Conservation (phyloP, 92 coral and sea anemone species). For the Palythoa grandis region DNA sequence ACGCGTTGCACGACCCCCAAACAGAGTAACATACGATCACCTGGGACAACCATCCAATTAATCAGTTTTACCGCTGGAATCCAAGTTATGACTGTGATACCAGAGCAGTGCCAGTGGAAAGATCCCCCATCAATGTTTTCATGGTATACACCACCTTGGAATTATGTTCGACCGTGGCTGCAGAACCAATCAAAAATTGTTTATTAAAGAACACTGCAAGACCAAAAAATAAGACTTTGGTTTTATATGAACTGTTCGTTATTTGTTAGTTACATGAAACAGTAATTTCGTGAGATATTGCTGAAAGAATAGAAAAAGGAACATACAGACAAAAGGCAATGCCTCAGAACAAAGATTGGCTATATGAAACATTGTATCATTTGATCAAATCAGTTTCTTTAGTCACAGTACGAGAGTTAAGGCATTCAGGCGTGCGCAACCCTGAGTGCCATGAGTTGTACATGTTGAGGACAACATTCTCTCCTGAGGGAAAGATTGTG, state of each 20-base stretch:
- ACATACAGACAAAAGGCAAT: background rate
- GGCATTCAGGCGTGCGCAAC: background rate
- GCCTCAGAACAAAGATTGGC: background rate
- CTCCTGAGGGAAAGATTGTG: background rate
- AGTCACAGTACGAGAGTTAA: background rate
- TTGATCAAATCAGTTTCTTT: background rate
- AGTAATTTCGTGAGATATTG: background rate
- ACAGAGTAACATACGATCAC: conserved; percentile 45
- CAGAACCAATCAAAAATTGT: background rate
- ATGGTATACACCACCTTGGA: conserved; percentile 14
- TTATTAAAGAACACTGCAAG: background rate
- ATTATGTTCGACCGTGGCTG: background rate
- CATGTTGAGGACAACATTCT: background rate
- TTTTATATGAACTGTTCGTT: background rate
- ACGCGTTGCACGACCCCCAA: conserved; percentile 40
- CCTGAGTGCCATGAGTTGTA: background rate
- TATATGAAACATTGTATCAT: too few relatives aligned
- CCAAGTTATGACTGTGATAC: conserved; percentile 14
- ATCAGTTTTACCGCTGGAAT: conserved; percentile 48
- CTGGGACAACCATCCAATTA: conserved; percentile 50
- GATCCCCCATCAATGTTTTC: background rate
- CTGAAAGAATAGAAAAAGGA: background rate
- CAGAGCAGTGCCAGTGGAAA: conserved; percentile 24
- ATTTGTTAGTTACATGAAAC: background rate
- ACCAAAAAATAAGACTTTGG: background rate